Evolutionary conservation across 2,113 vertebrate species (phyloP).

Genomic region (Gracilinanus agilis): DNA sequence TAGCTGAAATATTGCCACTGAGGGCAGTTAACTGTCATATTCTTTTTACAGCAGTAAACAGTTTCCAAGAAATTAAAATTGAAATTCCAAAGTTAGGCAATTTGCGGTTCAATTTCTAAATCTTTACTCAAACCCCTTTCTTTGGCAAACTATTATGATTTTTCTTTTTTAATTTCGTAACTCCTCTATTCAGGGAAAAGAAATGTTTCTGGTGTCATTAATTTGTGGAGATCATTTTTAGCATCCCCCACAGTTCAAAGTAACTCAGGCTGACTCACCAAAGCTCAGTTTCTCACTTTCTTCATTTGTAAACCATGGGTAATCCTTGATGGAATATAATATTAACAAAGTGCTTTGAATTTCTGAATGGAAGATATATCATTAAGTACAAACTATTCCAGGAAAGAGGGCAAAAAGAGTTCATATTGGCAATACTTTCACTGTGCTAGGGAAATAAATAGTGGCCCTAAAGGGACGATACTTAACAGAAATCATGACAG

Average conservation of each 20-base stretch:
- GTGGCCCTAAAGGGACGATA: neutral
- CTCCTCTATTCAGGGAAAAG: neutral
- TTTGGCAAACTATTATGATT: neutral
- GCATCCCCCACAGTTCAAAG: neutral
- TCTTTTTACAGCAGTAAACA: conserved; percentile 4
- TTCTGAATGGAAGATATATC: neutral
- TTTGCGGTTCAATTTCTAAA: neutral
- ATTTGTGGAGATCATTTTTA: neutral
- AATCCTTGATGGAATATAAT: neutral
- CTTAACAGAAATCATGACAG: neutral
- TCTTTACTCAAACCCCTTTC: neutral
- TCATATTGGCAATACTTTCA: neutral
- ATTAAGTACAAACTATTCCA: neutral
- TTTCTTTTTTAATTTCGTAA: neutral
- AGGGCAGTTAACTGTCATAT: conserved; percentile 47
- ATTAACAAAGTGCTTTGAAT: neutral
- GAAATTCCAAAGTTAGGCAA: conserved; percentile 44
- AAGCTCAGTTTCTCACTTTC: neutral
- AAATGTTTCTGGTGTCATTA: no score
- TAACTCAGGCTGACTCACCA: neutral
- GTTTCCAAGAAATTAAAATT: conserved; percentile 54
- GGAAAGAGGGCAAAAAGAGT: neutral
- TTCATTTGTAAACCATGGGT: neutral
- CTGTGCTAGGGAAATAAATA: neutral
- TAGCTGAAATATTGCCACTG: conserved; percentile 33